phyloP scores from a whole-genome alignment of 1,140 invertebrate genomes.

The Reticulitermes speratus region DNA sequence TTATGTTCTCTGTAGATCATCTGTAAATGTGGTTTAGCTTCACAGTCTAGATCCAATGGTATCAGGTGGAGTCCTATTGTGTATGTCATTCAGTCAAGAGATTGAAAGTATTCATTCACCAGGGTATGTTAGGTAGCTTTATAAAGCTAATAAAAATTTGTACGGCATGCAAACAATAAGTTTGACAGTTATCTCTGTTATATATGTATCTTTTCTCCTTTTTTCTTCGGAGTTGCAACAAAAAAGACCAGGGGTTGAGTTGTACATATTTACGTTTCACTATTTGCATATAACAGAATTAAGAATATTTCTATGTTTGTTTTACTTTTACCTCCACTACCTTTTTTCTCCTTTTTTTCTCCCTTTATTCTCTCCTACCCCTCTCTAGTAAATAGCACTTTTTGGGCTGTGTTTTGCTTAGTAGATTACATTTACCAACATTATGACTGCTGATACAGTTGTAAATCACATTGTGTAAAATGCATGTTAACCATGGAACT shows the following conservation, averaged over 20 bases:
- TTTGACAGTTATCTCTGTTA: background rate
- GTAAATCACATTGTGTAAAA: background rate
- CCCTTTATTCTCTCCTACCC: background rate
- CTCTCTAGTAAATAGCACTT: background rate
- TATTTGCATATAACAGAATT: background rate
- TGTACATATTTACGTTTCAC: conserved; percentile 14
- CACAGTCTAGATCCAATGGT: background rate
- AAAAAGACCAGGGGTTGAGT: background rate
- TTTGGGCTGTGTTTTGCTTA: background rate
- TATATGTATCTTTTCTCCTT: background rate
- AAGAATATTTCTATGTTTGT: background rate
- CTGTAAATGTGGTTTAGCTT: background rate
- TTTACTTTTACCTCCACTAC: background rate
- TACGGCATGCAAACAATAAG: background rate
- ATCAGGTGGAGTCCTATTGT: background rate
- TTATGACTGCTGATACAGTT: background rate
- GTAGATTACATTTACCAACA: background rate
- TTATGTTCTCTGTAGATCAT: background rate
- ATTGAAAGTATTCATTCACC: background rate
- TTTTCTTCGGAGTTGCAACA: background rate
- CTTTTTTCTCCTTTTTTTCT: background rate
- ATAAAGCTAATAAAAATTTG: background rate
- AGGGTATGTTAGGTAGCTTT: background rate
- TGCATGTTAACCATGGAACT: background rate
- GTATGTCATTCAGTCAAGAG: background rate